A percentile compares a stretch with the other conserved stretches of the same genome.
Evolutionary conservation across 92 coral and sea anemone genomes (phyloP).

Genomic region (Phenganax marumi): DNA sequence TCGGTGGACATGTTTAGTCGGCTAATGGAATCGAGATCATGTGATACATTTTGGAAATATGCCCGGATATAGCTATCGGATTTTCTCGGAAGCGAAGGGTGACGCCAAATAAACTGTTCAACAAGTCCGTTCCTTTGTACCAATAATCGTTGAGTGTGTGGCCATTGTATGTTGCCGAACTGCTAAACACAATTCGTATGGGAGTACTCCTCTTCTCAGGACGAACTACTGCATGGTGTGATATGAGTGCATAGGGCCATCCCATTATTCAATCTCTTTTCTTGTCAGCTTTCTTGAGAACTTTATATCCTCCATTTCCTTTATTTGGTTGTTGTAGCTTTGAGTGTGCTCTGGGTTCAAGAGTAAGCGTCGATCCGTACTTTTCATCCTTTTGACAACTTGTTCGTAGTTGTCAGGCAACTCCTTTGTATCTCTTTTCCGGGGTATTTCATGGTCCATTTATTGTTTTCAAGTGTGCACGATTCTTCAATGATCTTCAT

Average conservation of each 20-base stretch:
- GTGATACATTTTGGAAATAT: slow-evolving; percentile 54
- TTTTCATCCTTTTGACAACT: slow-evolving; percentile 51
- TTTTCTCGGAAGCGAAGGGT: slow-evolving; percentile 54
- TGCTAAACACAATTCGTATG: slow-evolving; percentile 61
- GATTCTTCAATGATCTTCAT: slow-evolving; percentile 45
- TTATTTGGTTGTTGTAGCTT: slow-evolving; percentile 42
- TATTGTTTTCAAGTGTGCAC: slow-evolving; percentile 31
- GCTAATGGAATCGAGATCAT: slow-evolving; percentile 44
- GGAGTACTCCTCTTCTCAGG: slow-evolving; percentile 62
- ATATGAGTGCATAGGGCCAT: slow-evolving; percentile 57
- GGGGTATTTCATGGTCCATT: slow-evolving; percentile 50
- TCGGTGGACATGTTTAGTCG: slow-evolving; percentile 41
- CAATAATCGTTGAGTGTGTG: slow-evolving; percentile 55
- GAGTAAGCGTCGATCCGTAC: slow-evolving; percentile 42
- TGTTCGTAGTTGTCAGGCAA: slow-evolving; percentile 54
- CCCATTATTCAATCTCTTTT: slow-evolving; percentile 23
- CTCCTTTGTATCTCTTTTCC: slow-evolving; percentile 47
- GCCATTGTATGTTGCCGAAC: slow-evolving; percentile 55
- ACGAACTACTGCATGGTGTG: slow-evolving; percentile 61
- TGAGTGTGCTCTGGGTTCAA: slow-evolving; percentile 46
- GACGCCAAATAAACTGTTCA: slow-evolving; percentile 50
- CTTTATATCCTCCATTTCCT: slow-evolving; percentile 56
- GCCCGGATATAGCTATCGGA: slow-evolving; percentile 47
- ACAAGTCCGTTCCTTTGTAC: slow-evolving; percentile 58
- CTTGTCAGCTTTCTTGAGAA: slow-evolving; percentile 50